Conservation (phyloP, 2,797 vertebrate species). For the Tolypeutes matacus region DNA sequence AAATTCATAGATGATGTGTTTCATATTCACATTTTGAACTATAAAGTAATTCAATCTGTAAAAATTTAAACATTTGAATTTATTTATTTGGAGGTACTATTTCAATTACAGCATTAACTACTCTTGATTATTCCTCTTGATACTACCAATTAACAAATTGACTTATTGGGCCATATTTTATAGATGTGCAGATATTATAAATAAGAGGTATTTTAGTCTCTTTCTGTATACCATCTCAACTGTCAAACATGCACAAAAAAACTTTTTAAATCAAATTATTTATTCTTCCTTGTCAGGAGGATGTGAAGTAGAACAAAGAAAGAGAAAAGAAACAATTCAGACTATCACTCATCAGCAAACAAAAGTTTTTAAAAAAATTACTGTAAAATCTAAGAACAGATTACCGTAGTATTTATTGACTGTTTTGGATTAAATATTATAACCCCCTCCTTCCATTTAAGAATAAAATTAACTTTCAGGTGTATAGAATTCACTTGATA, state of each 20-base stretch:
- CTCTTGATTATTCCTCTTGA: not conserved
- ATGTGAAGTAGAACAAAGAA: constrained; percentile 22
- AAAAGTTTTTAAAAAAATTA: constrained; percentile 55
- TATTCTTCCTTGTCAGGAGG: constrained; percentile 37
- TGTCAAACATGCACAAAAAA: not conserved
- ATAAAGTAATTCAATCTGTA: constrained; percentile 7
- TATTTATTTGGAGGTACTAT: not conserved
- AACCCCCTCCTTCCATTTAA: not conserved
- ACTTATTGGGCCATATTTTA: constrained; percentile 39
- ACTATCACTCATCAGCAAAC: constrained; percentile 21
- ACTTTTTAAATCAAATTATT: constrained; percentile 54
- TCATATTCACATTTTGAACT: constrained; percentile 52
- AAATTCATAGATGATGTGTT: constrained; percentile 34
- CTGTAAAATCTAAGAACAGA: constrained; percentile 46
- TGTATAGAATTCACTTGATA: not conserved
- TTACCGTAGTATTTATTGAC: constrained; percentile 15
- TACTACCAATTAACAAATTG: constrained; percentile 53
- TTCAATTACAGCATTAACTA: constrained; percentile 50
- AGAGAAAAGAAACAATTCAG: constrained; percentile 39
- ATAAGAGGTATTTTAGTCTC: constrained; percentile 26
- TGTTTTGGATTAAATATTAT: constrained; percentile 34
- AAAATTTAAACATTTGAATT: constrained; percentile 28
- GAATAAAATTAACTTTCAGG: constrained; percentile 22
- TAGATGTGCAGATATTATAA: not conserved
- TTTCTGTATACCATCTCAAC: not conserved